Base-by-base conservation (phyloP, 1,140 invertebrate genomes). In the Rhagoletis pomonella region DNA sequence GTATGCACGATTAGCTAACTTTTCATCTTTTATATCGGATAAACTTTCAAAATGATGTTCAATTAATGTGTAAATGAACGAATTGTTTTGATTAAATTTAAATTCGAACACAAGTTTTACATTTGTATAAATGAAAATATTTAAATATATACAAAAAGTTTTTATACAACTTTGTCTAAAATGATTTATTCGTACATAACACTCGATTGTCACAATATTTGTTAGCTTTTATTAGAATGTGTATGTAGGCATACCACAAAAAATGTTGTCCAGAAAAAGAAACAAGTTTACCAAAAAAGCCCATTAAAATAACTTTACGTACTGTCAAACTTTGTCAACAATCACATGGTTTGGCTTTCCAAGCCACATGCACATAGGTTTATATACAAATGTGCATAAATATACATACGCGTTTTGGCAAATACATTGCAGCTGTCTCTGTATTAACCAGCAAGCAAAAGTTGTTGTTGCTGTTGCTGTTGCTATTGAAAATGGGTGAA, bases 321-420 rank as follows among this genome's bases (percentile, higher is more conserved):
- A 81, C 47, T 81, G 73, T 81, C 50, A 50, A 81, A 81, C 47
- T 81, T 81, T 58, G 73, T 58, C 73, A 81, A 81, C 73, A 81
- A 55, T 55, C 73, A 81, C 44, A 50, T 81, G 47, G 44, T 29
- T 81, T 81, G 39, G 47, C 60, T 62, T 14, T 5, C 4, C 47
- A 55, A 14, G 9, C 17, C 44, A 81, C 50, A n/a, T 9, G 44
- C 7, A 64, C 29, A 1, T 5, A 64, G 5, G 7, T 64, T 29
- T 29, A 29, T 29, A 29, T 29, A 29, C 29, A 29, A 0, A 29
- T 10, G 10, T 55, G 50, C 5, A 55, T 55, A 5, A 2, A 55
- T 55, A 55, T 10, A 55, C 50, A 55, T 10, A 55, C 50, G 10
- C 29, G 29, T 29, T 29, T 29, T 29, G 29, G 29, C 50, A 55